Evolutionary conservation across 2,888 invertebrate species (phyloP), one percentile per base, ranked within the genome.

Genomic region (Hedya salicella): DNA sequence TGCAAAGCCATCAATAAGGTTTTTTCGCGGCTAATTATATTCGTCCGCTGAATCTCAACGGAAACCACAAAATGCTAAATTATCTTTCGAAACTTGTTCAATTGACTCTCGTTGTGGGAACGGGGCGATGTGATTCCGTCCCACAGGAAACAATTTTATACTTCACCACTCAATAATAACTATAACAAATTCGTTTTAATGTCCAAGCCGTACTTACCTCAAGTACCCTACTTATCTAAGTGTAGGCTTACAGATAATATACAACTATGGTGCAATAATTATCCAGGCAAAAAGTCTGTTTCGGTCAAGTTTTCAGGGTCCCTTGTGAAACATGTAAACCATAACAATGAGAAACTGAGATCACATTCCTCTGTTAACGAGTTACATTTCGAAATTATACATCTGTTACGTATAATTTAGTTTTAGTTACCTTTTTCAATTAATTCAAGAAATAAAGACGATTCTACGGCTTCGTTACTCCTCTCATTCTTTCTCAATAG

Each of bases 111-210:
- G 70, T 78, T 78, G 82, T 82, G 81, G 79, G 80, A 82, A 82
- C 72, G 67, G 68, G 71, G 69, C 69, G 71, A 72, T 72, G 54
- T 71, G 70, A 71, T 72, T 74, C 72, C 78, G 74, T 75, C 77
- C 79, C 79, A 76, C 83, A 84, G 88, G 87, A 89, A 89, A 84
- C 79, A 73, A 87, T 89, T 89, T 88, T 81, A 87, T 81, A 87
- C 82, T 82, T 80, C 85, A 82, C 78, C 67, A 46, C 52, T 60
- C 56, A 60, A 64, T 65, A 64, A 61, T 64, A 54, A 66, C 60
- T 66, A 61, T 66, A 61, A 66, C 66, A 60, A 66, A 61, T 66
- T 66, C 61, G 42, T 48, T 61, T 61, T 66, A n/a, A 61, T 40
- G 61, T 17, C 30, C 49, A 54, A 66, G 48, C 66, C 53, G 46